Conservation (phyloP, 2,888 invertebrate genomes). For the Gasteruption jaculator region DNA sequence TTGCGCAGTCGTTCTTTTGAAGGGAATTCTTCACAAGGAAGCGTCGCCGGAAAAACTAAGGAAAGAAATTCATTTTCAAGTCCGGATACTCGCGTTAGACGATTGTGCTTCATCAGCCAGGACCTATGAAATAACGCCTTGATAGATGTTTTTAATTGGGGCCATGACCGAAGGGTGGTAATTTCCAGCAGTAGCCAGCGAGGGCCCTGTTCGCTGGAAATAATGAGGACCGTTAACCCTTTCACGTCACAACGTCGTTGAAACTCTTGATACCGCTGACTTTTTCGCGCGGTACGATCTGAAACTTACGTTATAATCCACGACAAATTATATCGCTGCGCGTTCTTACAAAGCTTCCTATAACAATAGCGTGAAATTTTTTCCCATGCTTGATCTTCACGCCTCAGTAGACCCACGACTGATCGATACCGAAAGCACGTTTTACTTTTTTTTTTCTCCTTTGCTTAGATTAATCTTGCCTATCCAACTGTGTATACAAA, state of each 20-base stretch:
- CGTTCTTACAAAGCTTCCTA: constrained; percentile 12
- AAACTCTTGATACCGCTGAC: constrained; percentile 17
- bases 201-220: constrained; percentile 22
- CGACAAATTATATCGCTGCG: too few relatives aligned
- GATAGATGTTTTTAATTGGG: constrained; percentile 31
- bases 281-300: constrained; percentile 10
- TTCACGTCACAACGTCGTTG: constrained; percentile 30
- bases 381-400: background rate
- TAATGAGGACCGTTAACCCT: constrained; percentile 38
- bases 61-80: too few relatives aligned
- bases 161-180: constrained; percentile 26
- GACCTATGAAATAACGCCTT: constrained; percentile 9
- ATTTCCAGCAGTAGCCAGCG: constrained; percentile 29
- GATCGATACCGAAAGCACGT: too few relatives aligned
- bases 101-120: too few relatives aligned
- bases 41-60: too few relatives aligned
- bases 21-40: too few relatives aligned
- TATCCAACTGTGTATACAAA: too few relatives aligned
- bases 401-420: too few relatives aligned
- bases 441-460: too few relatives aligned
- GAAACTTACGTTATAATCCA: constrained; percentile 8
- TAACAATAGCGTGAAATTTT: constrained; percentile 7
- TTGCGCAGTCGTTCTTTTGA: too few relatives aligned
- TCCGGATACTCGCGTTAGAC: too few relatives aligned
- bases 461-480: too few relatives aligned